Evolutionary conservation across 2,888 invertebrate species (phyloP), one percentile per base, ranked within the genome.

Genomic region (Tipula vernalis): DNA sequence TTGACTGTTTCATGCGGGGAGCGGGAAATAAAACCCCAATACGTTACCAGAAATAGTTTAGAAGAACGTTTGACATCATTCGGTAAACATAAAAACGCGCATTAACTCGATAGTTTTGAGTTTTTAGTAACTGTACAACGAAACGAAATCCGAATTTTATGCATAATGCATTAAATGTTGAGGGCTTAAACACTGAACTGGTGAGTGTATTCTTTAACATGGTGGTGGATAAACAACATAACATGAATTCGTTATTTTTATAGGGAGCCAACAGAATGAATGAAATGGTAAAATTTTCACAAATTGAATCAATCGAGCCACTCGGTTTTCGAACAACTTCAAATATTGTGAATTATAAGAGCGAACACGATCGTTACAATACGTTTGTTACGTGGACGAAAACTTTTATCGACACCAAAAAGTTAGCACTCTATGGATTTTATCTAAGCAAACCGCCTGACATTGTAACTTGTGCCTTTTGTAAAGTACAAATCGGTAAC

Each of bases 371-470:
- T 88, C 93, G 96, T 87, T 90, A 95, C 47, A 93, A 93, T 88
- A 94, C 96, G 6, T 96, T 94, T 90, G 90, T 92, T 86, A 91
- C 91, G 88, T 97, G 97, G 97, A 95, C 95, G 0, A 89, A 91
- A 83, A 93, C 94, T 0, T 91, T 89, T 89, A 89, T 91, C 88
- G 89, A 91, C 87, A 91, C 89, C 86, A 91, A 92, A 86, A 92
- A 92, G 83, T 92, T 98, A 89, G 97, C 98, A 0, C 93, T 93
- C 86, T 96, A 96, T 88, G 98, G 98, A n/a, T 97, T 98, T 91
- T 97, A 95, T 91, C 98, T 94, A 89, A 94, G 95, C 6, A 94
- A 95, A 41, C 93, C 94, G 88, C 94, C 93, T 47, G 97, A 97
- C 89, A 94, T 95, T 89, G 97, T 97, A 10, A 94, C 94, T 88